These are phyloP conservation scores for Lucilia cuprina DNA, from an alignment of 1,140 invertebrate genomes.

Conservation along the genomic window DNA sequence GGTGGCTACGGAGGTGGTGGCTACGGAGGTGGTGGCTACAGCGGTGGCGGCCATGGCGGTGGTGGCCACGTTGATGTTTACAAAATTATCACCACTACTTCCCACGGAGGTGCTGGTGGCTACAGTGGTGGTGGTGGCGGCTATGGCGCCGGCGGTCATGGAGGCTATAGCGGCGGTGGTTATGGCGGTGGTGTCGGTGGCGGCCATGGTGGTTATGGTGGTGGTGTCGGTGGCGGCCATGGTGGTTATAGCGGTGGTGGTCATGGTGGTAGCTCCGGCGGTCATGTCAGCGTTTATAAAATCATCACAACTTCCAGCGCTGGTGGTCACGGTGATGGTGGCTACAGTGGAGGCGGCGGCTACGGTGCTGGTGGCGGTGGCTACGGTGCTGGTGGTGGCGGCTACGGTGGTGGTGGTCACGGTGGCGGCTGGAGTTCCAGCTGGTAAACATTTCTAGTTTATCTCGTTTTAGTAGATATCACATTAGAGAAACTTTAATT, in stretches of 20 bases:
- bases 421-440: neutral
- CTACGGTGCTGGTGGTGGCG: neutral
- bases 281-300: too few species aligned
- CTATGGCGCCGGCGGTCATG: conserved; percentile 36
- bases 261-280: conserved; percentile 14
- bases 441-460: neutral
- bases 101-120: conserved; percentile 35
- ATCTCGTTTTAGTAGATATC: neutral
- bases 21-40: neutral
- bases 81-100: conserved; percentile 23
- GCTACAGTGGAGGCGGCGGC: conserved; percentile 37
- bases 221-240: too few species aligned
- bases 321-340: too few species aligned
- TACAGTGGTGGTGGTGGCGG: conserved; percentile 36
- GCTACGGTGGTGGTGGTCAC: neutral
- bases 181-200: conserved; percentile 8
- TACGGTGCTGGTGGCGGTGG: conserved; percentile 11
- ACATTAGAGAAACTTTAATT: too few species aligned
- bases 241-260: too few species aligned
- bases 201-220: neutral
- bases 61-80: neutral
- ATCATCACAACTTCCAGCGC: too few species aligned
- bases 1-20: neutral
- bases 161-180: conserved; percentile 36
- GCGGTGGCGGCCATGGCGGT: neutral